These are phyloP conservation scores for Tolmerus cingulatus DNA, from an alignment of 2,888 invertebrate species.

Conservation along the genomic window DNA sequence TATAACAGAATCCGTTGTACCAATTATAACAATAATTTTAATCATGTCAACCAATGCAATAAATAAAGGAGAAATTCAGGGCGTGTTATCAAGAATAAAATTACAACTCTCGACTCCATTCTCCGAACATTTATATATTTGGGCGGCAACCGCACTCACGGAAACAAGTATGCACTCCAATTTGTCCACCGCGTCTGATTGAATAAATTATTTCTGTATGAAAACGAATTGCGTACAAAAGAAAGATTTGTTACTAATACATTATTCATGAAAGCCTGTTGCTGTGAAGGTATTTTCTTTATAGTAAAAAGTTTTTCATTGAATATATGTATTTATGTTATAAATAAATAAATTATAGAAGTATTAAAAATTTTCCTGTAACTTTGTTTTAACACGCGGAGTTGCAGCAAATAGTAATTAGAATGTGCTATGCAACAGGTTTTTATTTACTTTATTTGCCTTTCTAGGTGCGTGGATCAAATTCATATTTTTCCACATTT, in stretches of 20 bases:
- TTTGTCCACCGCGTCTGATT: neutral
- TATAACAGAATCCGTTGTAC: too few species aligned
- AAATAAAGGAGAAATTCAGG: neutral
- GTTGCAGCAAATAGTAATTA: too few species aligned
- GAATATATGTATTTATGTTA: neutral
- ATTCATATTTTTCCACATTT: conserved; percentile 63
- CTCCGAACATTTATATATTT: too few species aligned
- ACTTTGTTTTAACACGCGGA: too few species aligned
- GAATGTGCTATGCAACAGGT: neutral
- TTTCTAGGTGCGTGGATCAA: conserved; percentile 60
- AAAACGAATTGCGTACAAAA: neutral
- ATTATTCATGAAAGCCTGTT: neutral
- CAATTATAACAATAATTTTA: neutral
- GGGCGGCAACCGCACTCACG: neutral
- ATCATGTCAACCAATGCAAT: neutral
- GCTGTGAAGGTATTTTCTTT: neutral
- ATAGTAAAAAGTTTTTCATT: neutral
- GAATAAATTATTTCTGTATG: neutral
- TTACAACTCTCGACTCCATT: too few species aligned
- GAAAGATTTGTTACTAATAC: neutral
- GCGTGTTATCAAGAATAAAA: too few species aligned
- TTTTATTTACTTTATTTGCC: neutral
- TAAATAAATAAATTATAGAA: too few species aligned
- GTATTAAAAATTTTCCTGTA: too few species aligned
- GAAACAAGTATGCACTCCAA: neutral